phyloP scores from a whole-genome alignment of 2,888 invertebrate genomes.

The Tetranychus piercei region DNA sequence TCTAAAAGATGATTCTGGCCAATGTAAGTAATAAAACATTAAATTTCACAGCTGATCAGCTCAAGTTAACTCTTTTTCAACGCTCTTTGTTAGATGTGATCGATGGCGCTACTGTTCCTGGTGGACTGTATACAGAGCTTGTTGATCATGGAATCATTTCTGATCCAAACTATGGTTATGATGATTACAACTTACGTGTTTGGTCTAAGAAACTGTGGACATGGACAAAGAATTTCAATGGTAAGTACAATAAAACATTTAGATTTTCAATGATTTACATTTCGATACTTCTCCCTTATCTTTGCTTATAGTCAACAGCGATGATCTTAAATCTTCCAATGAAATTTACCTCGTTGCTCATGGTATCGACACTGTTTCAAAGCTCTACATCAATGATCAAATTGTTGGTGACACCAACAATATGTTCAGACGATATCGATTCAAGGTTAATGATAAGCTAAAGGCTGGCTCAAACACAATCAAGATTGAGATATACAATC shows the following conservation, averaged over 20 bases:
- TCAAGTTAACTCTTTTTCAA: too few species aligned
- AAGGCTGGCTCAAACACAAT: constrained; percentile 25
- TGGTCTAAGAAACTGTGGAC: constrained; percentile 60
- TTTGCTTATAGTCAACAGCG: not conserved
- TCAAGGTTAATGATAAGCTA: constrained; percentile 44
- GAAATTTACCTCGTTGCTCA: constrained; percentile 47
- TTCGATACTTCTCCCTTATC: not conserved
- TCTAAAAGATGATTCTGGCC: too few species aligned
- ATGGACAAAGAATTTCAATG: constrained; percentile 47
- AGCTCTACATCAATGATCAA: constrained; percentile 50
- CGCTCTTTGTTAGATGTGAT: not conserved
- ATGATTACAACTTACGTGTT: constrained; percentile 64
- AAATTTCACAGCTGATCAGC: too few species aligned
- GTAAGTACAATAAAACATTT: constrained; percentile 36
- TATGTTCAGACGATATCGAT: constrained; percentile 64
- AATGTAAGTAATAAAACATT: too few species aligned
- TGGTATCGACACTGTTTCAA: constrained; percentile 67
- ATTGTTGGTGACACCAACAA: constrained; percentile 50
- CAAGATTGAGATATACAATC: constrained; percentile 14
- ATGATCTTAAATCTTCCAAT: constrained; percentile 22
- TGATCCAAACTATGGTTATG: constrained; percentile 43
- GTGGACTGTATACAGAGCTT: constrained; percentile 58
- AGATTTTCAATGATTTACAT: not conserved
- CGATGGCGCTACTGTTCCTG: constrained; percentile 46
- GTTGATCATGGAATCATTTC: constrained; percentile 38